Base-by-base conservation (phyloP, 2,888 invertebrate species). In the Anticlea derivata region DNA sequence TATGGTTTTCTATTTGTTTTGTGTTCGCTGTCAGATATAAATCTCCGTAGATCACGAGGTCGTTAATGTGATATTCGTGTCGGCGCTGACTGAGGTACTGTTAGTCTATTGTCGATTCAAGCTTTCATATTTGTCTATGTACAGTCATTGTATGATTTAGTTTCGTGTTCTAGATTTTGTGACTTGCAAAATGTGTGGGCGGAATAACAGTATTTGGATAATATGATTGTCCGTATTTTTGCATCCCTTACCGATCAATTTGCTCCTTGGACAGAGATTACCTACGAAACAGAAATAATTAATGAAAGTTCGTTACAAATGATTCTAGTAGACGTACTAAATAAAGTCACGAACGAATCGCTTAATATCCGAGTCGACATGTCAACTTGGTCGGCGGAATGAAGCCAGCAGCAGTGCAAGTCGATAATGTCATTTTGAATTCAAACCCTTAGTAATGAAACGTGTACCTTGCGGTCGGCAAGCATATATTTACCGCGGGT, bases 61-160 rank as follows among this genome's bases (percentile, higher is more conserved):
- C 76, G 84, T 85, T 88, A 88, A 86, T 87, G 87, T 84, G 81
- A 85, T 84, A 86, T 86, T 88, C 86, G 86, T 87, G 88, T 87
- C 86, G 83, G 78, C 83, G 82, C 80, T 75, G 79, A 70, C 80
- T 78, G 69, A 74, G 75, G 71, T 77, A 83, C 89, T 85, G 89
- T 86, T 90, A 89, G 70, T 67, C 84, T 75, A 86, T 89, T 88
- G 89, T 87, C 80, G 82, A 83, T 85, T 84, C 80, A 78, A 86
- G 78, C 85, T 84, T 83, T 86, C 83, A 86, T 85, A 87, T 87
- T 87, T 85, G 84, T 83, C 77, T 71, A 73, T 73, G 69, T 74
- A 70, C 68, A 64, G 66, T 74, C 70, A 77, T 79, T 76, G 74
- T 77, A 70, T 73, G 74, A 79, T 79, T 79, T 76, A 75, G 74